Base-by-base conservation (phyloP, 1,140 invertebrate genomes). In the Rhyzopertha dominica region DNA sequence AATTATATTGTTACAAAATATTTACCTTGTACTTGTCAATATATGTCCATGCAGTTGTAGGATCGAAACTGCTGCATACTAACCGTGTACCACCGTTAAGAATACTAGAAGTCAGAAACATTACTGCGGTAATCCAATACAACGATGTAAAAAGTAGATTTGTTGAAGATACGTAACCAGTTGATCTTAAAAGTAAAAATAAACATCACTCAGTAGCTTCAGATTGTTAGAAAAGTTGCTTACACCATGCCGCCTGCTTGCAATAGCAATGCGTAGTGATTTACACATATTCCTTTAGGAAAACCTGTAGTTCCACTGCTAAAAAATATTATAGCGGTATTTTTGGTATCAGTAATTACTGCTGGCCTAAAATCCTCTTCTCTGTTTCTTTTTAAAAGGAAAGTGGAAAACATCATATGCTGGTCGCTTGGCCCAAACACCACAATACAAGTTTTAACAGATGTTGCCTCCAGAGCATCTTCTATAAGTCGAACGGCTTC, bases 251-350 rank as follows among this genome's bases (percentile, higher is more conserved):
- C 36, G 12, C 35, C 24, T n/a, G 30, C 19, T 19, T 39, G 39
- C 26, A 13, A 16, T 12, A 49, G 19, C 8, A 54, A 43, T 19
- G 45, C 44, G 22, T 49, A 34, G 47, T 89, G 84, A 8, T 81
- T 83, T 8, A 87, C 58, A 63, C 79, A 77, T 0, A 86, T 87
- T 17, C 85, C 86, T 70, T 90, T 90, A 0, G 87, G 82, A 13
- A 78, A 64, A 23, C 88, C 85, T 20, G 85, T 88, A 2, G 87
- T 89, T n/a, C 86, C 86, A 51, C 83, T 87, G 1, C 84, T 78
- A 49, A 66, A 75, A 0, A 74, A 58, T 48, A 78, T 67, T 10
- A 70, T 47, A 14, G 62, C 59, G 1, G 64, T 67, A 28, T 61
- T 55, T 5, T 44, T 47, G 17, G 32, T 38, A 17, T 68, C 59